Percentiles rank a stretch among this genome's conserved stretches.
Conservation (phyloP, 2,888 invertebrate genomes). For the Pelosia muscerda region DNA sequence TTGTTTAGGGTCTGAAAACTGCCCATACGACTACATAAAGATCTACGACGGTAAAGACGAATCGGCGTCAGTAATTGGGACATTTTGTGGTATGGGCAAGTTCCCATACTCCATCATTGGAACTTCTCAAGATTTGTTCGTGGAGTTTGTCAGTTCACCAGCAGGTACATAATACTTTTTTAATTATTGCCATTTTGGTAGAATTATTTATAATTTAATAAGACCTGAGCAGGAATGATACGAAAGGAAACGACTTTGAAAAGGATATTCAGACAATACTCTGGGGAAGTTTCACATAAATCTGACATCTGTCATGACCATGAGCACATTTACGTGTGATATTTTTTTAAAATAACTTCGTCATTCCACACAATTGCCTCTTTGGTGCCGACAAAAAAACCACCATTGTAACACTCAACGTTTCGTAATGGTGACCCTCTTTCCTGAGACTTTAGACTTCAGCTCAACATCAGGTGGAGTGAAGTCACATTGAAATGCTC, state of each 20-base stretch:
- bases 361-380: too few relatives aligned
- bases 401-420: too few relatives aligned
- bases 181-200: not conserved
- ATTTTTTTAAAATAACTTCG: too few relatives aligned
- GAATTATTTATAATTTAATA: not conserved
- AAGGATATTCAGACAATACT: not conserved
- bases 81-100: constrained; percentile 97
- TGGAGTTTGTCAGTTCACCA: constrained; percentile 95
- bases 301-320: too few relatives aligned
- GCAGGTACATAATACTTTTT: constrained; percentile 85
- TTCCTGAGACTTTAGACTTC: too few relatives aligned
- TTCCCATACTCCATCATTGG: constrained; percentile 98
- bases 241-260: not conserved
- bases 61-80: constrained; percentile 94
- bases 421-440: too few relatives aligned
- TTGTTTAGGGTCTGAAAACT: constrained; percentile 91
- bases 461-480: too few relatives aligned
- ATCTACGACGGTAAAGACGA: constrained; percentile 97
- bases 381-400: too few relatives aligned
- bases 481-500: too few relatives aligned
- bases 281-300: too few relatives aligned
- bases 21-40: constrained; percentile 95
- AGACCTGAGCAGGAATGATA: not conserved
- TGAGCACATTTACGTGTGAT: too few relatives aligned
- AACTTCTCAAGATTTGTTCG: constrained; percentile 95